Conservation (phyloP, 2,113 vertebrate species). For the Ursus arctos region DNA sequence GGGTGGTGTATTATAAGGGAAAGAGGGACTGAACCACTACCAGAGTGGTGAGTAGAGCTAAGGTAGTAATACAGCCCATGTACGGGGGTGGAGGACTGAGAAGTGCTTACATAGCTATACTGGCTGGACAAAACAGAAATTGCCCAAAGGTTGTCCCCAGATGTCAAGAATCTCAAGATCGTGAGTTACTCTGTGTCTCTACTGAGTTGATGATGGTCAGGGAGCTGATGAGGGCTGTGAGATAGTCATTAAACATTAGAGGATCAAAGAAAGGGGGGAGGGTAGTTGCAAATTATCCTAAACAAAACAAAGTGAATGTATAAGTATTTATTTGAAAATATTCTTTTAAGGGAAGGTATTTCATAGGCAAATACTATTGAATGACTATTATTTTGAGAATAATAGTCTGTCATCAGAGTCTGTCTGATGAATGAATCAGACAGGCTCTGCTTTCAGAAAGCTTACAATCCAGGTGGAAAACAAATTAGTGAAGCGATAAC, state of each 20-base stretch:
- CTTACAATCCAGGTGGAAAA: not conserved
- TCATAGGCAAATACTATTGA: not conserved
- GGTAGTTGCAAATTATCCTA: not conserved
- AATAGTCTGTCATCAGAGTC: not conserved
- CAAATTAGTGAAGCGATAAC: not conserved
- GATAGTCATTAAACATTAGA: not conserved
- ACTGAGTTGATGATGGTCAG: not conserved
- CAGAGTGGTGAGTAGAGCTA: not conserved
- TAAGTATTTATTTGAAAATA: not conserved
- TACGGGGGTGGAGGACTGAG: not conserved
- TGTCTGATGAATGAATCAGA: not conserved
- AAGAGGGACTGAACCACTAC: not conserved
- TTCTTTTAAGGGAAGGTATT: not conserved
- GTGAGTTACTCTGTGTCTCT: not conserved
- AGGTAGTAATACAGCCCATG: not conserved
- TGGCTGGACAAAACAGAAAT: not conserved
- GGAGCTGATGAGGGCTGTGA: not conserved
- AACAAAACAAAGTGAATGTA: not conserved
- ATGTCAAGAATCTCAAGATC: conserved; percentile 1
- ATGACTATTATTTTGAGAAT: not conserved
- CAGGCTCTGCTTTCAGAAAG: conserved; percentile 4
- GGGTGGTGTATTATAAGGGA: not conserved
- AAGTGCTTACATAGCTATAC: not conserved
- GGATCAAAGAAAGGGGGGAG: not conserved
- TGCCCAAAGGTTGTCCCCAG: not conserved